Percentiles rank a stretch among this genome's conserved stretches.
phyloP scores from a whole-genome alignment of 2,113 vertebrate genomes.

The Pycnonotus jocosus region DNA sequence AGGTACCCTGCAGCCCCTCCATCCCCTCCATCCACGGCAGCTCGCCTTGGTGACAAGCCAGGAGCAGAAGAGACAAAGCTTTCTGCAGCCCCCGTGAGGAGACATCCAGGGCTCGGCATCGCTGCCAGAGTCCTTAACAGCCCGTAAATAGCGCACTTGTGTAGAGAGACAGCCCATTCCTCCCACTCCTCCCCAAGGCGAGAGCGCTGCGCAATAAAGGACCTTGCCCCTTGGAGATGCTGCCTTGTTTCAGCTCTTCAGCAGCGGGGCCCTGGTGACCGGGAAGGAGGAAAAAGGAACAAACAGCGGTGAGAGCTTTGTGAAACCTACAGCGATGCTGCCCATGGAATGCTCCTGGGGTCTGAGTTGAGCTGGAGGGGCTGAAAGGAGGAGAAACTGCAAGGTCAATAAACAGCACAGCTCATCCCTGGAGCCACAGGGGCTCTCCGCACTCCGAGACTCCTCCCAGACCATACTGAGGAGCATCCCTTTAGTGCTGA shows the following conservation, averaged over 20 bases:
- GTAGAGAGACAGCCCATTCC: background rate
- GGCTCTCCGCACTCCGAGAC: background rate
- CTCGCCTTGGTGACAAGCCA: background rate
- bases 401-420: background rate
- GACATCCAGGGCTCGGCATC: background rate
- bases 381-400: background rate
- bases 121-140: background rate
- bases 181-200: background rate
- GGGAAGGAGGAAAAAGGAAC: background rate
- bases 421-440: background rate
- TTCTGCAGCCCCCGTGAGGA: background rate
- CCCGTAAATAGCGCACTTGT: background rate
- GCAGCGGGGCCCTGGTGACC: no score
- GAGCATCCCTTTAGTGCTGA: background rate
- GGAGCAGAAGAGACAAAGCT: background rate
- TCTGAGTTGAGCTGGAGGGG: background rate
- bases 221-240: background rate
- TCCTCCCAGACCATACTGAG: accelerated
- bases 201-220: background rate
- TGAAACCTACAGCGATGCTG: background rate
- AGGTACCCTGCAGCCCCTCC: background rate
- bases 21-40: accelerated
- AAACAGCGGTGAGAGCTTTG: background rate
- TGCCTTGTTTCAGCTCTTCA: background rate
- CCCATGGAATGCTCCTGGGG: background rate